Percentiles rank a stretch among this genome's conserved stretches.
These are phyloP conservation scores for Salvator merianae DNA, from an alignment of 2,113 vertebrate genomes.

Conservation along the genomic window DNA sequence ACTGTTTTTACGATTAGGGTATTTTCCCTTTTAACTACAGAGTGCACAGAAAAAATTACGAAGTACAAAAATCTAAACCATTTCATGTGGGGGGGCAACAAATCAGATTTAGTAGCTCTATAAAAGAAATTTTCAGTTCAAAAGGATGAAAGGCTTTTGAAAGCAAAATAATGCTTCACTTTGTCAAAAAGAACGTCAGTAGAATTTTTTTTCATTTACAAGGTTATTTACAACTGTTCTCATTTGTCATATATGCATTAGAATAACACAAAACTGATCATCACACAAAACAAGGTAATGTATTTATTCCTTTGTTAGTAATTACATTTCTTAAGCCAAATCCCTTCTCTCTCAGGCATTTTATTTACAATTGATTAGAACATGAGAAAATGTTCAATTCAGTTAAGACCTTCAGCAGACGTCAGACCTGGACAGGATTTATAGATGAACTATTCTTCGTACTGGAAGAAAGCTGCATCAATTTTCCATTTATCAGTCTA, in stretches of 20 bases:
- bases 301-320: neutral
- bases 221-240: neutral
- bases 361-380: neutral
- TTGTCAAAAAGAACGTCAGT: rapidly evolving
- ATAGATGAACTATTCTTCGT: neutral
- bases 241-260: neutral
- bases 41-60: too few species aligned
- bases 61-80: too few species aligned
- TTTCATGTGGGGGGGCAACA: too few species aligned
- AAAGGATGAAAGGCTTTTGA: neutral
- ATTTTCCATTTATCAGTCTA: neutral
- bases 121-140: neutral
- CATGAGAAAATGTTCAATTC: too few species aligned
- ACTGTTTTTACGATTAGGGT: too few species aligned
- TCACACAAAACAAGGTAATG: neutral
- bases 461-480: neutral
- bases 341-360: neutral
- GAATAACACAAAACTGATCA: rapidly evolving
- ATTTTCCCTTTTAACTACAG: too few species aligned
- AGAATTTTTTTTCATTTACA: slow-evolving; percentile 10
- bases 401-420: neutral
- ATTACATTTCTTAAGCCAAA: neutral
- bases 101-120: neutral
- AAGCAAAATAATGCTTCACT: neutral
- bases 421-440: neutral